A percentile compares a stretch with the other conserved stretches of the same genome.
These are phyloP conservation scores for Sminthurides bifidus DNA, from an alignment of 1,140 invertebrate genomes.

Conservation along the genomic window DNA sequence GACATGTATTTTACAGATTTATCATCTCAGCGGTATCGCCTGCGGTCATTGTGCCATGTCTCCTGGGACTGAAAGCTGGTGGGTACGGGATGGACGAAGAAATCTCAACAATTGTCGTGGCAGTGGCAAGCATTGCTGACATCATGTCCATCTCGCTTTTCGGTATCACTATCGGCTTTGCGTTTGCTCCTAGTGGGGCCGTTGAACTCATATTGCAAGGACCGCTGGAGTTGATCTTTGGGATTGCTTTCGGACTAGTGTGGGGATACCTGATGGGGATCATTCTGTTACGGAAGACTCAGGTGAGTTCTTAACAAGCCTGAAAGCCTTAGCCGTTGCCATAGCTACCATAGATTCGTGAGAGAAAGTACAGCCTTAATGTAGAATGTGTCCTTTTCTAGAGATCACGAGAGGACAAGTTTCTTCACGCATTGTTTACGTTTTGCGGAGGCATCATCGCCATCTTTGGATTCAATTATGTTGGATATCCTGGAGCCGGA, in stretches of 20 bases:
- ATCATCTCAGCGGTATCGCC: conserved; percentile 85
- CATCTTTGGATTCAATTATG: conserved; percentile 22
- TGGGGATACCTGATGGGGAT: conserved; percentile 62
- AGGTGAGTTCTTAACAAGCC: neutral
- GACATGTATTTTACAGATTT: conserved; percentile 43
- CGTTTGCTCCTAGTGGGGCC: conserved; percentile 54
- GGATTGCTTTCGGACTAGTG: conserved; percentile 58
- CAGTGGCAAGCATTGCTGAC: conserved; percentile 77
- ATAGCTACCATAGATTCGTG: neutral
- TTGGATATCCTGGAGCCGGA: conserved; percentile 36
- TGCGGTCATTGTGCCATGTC: conserved; percentile 83
- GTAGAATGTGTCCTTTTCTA: neutral
- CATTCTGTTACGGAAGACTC: conserved; percentile 40
- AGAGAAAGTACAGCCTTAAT: neutral
- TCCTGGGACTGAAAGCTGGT: conserved; percentile 66
- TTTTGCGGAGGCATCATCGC: conserved; percentile 15
- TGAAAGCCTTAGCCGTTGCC: neutral
- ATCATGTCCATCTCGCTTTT: conserved; percentile 76
- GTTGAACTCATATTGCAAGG: conserved; percentile 46
- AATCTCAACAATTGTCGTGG: conserved; percentile 86
- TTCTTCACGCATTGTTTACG: conserved; percentile 10
- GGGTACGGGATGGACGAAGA: conserved; percentile 86
- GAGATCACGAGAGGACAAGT: conserved; percentile 6
- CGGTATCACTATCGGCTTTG: conserved; percentile 70
- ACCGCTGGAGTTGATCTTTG: conserved; percentile 59